Evolutionary conservation across 2,888 invertebrate species (phyloP), one percentile per base, ranked within the genome.

Genomic region (Cheilosia vernalis): DNA sequence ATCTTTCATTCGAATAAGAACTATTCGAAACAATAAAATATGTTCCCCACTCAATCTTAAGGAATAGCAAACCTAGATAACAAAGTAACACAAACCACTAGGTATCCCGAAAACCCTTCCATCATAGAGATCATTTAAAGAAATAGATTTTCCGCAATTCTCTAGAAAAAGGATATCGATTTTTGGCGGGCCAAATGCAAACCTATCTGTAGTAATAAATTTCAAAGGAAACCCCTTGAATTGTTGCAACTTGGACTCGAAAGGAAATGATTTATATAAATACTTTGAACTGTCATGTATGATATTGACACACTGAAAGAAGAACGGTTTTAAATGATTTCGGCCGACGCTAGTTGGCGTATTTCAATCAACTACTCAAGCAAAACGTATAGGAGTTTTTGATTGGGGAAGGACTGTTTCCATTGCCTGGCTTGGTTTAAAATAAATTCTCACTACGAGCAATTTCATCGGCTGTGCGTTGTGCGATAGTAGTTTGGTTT

Each of bases 131-230:
- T 73, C 73, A 55, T 63, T 73, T 63, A 73, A 73, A 63, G 44
- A 44, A 61, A 63, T 44, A 55, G 63, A 73, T 73, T 73, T 73
- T 73, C 56, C 30, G 21, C 27, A 61, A 61, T 60, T 42, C 19
- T n/a, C 21, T n/a, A 4, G 15, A 2, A 40, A 60, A 72, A 60
- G 58, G 58, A 70, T 56, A 44, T 56, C 56, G 44, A 30, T 47
- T n/a, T 13, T 24, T 13, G n/a, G 27, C 17, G 60, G 60, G 60
- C 60, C 70, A 51, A 70, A 70, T 60, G 60, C 44, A 73, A 55
- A 73, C 73, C 73, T 55, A 73, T 63, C 44, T 44, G 21, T 44
- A 55, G 73, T 63, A 73, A 73, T 73, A 73, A 73, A 73, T 73
- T 63, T 73, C 44, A 7, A 17, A 55, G 73, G 19, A 53, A 21